Percentiles rank a stretch among this genome's conserved stretches.
Evolutionary conservation across 2,113 vertebrate genomes (phyloP).

Genomic region (Tetrao urogallus): DNA sequence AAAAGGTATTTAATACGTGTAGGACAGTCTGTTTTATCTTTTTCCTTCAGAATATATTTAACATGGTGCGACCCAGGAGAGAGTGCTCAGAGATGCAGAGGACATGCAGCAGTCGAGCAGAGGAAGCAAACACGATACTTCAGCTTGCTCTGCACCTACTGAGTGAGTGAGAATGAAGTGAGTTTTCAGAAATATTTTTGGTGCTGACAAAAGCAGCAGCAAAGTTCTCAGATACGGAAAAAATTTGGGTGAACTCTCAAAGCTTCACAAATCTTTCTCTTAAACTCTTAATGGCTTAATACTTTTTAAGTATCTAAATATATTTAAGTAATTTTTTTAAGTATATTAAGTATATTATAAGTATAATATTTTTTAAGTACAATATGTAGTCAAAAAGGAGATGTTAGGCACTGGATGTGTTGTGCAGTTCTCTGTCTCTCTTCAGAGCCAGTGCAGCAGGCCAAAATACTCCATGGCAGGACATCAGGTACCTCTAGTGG

Average conservation of each 20-base stretch:
- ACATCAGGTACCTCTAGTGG: not conserved
- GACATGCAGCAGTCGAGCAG: not conserved
- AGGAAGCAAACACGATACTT: not conserved
- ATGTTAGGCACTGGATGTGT: rapidly evolving
- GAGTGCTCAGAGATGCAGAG: not conserved
- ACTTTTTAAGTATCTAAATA: not conserved
- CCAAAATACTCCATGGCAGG: not conserved
- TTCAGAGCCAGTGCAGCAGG: not conserved
- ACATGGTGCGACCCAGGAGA: not conserved
- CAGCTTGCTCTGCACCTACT: not conserved
- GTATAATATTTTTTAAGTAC: too few relatives aligned
- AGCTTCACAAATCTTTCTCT: not conserved
- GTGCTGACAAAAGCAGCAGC: not conserved
- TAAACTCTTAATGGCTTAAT: not conserved
- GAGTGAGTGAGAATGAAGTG: not conserved
- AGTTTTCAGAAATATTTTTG: not conserved
- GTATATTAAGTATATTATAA: too few relatives aligned
- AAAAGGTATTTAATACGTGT: not conserved
- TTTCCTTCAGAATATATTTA: not conserved
- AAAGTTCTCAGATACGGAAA: not conserved
- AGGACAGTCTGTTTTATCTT: not conserved
- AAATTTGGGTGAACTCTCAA: not conserved
- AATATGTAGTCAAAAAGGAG: not conserved
- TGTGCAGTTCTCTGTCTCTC: not conserved
- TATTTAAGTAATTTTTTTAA: too few relatives aligned